Evolutionary conservation across 1,140 invertebrate genomes (phyloP).

Genomic region (Drosophila bipectinata): DNA sequence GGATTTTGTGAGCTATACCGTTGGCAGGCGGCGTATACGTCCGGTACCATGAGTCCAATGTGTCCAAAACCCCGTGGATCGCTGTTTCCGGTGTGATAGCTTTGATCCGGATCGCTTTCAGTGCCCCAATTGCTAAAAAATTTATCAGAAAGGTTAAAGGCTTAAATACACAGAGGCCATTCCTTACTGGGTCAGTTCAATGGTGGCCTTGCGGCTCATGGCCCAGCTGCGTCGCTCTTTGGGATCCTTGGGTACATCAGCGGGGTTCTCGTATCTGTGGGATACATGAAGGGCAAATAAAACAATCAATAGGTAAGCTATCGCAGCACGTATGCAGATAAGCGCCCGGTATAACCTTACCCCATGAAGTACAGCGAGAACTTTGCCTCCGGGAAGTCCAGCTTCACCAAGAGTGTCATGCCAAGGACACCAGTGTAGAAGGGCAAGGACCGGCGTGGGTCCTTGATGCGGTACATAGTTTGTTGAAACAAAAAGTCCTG

Average conservation of each 20-base stretch:
- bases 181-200: constrained; percentile 96
- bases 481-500: constrained; percentile 97
- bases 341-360: constrained; percentile 38
- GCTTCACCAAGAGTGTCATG: constrained; percentile 94
- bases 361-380: constrained; percentile 98
- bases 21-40: constrained; percentile 93
- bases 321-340: constrained; percentile 18
- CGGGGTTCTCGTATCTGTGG: constrained; percentile 88
- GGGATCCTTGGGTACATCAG: constrained; percentile 89
- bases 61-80: constrained; percentile 97
- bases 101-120: constrained; percentile 91
- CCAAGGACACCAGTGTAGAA: constrained; percentile 96
- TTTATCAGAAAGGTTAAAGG: not conserved
- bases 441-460: constrained; percentile 92
- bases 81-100: constrained; percentile 95
- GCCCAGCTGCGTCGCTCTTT: constrained; percentile 90
- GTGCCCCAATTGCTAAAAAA: constrained; percentile 95
- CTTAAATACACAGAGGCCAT: not conserved
- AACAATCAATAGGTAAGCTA: not conserved
- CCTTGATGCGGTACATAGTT: constrained; percentile 98
- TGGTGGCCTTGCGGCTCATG: constrained; percentile 92
- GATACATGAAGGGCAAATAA: not conserved
- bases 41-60: constrained; percentile 95
- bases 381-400: constrained; percentile 95
- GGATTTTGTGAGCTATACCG: constrained; percentile 65